Evolutionary conservation across 1,140 invertebrate genomes (phyloP).

Genomic region (Epicauta chinensis): DNA sequence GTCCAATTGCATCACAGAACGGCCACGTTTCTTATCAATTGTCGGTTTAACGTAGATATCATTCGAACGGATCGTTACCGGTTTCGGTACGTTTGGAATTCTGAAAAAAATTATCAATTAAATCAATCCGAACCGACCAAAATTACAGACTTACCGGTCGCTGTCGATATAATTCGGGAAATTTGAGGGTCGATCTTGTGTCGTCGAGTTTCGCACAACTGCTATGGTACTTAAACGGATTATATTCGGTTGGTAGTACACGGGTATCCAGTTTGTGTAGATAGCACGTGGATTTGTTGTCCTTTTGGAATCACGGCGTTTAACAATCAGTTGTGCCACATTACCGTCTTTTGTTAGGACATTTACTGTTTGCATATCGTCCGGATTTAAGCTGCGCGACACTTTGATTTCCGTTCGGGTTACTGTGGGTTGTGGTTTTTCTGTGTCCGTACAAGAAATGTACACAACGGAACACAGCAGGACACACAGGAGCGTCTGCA

Average conservation of each 20-base stretch:
- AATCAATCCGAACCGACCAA: neutral
- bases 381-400: slow-evolving; percentile 65
- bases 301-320: slow-evolving; percentile 52
- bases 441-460: slow-evolving; percentile 8
- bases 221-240: slow-evolving; percentile 30
- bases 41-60: slow-evolving; percentile 52
- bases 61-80: slow-evolving; percentile 58
- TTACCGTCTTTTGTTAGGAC: slow-evolving; percentile 67
- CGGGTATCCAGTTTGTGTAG: slow-evolving; percentile 38
- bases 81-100: slow-evolving; percentile 53
- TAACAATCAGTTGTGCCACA: slow-evolving; percentile 68
- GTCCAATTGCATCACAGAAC: slow-evolving; percentile 54
- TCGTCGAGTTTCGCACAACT: slow-evolving; percentile 30
- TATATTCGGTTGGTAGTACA: slow-evolving; percentile 30
- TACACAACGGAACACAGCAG: neutral
- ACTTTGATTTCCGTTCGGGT: slow-evolving; percentile 71
- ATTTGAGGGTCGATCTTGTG: slow-evolving; percentile 8
- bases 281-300: slow-evolving; percentile 12
- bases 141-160: slow-evolving; percentile 39
- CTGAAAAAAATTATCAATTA: slow-evolving; percentile 23
- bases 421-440: slow-evolving; percentile 36
- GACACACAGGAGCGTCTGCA: slow-evolving; percentile 6
- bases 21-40: slow-evolving; percentile 43
- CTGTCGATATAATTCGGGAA: slow-evolving; percentile 36
- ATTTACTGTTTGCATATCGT: slow-evolving; percentile 65